Evolutionary conservation across 64 coral and sea anemone genomes (phyloP), one percentile per base, ranked within the genome.

Genomic region (Porites lutea): DNA sequence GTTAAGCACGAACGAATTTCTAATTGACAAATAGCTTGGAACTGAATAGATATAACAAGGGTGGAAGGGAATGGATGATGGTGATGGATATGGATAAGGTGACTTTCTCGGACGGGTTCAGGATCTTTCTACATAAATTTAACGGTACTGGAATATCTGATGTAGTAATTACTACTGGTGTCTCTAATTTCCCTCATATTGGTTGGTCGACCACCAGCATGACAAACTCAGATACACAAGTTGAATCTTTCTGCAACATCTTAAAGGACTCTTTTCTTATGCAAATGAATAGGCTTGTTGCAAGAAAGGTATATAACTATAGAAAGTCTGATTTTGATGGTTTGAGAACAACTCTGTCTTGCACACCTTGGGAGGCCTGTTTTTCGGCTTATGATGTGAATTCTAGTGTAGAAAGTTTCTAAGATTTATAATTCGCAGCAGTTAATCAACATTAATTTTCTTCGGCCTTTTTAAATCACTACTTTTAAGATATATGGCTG

Each of bases 321-420:
- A 70, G 72, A 69, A 70, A 93, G 71, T 86, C 86, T 54, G 79
- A 94, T 77, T 74, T 94, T 65, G 75, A 89, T 83, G 92, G 92
- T 94, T 67, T 89, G 71, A 93, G 92, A 79, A 52, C 87, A 59
- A 87, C 85, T 54, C 75, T 93, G 60, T 81, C 86, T 70, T 59
- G 76, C 86, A 88, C 83, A 76, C 78, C 57, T 13, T 89, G 86
- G 92, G 92, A 94, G 89, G 88, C 78, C 48, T 77, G 68, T 77
- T 73, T 88, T 57, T 88, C 86, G 43, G 18, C 66, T 61, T 55
- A 88, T 74, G 72, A 88, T 53, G 53, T 88, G 27, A 72, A 88
- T 61, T 75, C 69, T 5, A 88, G 86, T 59, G 71, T 23, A 72
- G 86, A 68, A 61, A 68, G 65, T 72, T 89, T 94, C 44, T 68